Evolutionary conservation across 2,797 vertebrate genomes (phyloP).

Genomic region (Galagoides demidoff): DNA sequence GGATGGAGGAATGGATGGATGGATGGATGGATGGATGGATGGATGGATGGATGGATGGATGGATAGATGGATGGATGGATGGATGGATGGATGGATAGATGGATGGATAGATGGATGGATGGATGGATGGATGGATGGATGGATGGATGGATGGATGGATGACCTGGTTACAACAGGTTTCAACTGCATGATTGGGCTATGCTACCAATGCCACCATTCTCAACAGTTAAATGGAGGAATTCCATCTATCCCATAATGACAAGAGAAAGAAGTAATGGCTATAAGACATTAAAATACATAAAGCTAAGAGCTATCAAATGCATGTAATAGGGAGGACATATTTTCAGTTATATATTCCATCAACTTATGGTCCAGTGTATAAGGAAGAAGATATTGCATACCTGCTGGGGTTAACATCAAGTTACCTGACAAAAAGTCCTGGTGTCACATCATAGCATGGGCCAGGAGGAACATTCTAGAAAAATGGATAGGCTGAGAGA

Average conservation of each 20-base stretch:
- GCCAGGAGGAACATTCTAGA: background rate
- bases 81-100: background rate
- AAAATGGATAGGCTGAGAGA: background rate
- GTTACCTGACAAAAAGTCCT: background rate
- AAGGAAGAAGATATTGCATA: background rate
- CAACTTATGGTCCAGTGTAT: background rate
- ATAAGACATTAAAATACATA: background rate
- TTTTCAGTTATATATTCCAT: background rate
- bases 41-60: background rate
- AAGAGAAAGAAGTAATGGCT: background rate
- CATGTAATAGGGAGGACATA: background rate
- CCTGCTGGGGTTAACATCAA: background rate
- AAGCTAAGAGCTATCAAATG: background rate
- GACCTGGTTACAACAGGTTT: background rate
- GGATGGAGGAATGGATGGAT: background rate
- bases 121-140: background rate
- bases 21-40: background rate
- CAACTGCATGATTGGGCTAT: background rate
- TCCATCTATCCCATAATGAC: background rate
- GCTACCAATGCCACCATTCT: background rate
- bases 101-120: background rate
- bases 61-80: background rate
- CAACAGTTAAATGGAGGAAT: background rate
- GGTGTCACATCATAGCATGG: background rate
- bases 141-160: background rate